Base-by-base conservation (phyloP, 2,888 invertebrate genomes). In the Phanerotoma sp. region DNA sequence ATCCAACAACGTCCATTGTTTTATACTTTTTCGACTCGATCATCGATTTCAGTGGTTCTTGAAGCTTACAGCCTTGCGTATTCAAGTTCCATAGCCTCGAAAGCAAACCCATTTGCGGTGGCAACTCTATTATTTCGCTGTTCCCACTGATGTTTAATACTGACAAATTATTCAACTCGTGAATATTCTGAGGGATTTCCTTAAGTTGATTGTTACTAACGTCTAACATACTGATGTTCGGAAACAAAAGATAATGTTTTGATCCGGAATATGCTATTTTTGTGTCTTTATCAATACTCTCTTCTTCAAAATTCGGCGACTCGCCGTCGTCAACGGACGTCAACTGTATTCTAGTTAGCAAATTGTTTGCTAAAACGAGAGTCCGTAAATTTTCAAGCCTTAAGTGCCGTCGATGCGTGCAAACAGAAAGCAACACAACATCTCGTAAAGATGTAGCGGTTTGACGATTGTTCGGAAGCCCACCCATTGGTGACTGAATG, bases 1-100 rank as follows among this genome's bases (percentile, higher is more conserved):
- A 98, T 0, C 91, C 93, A 42, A 98, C 88, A 20, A 92, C 87
- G 74, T 98, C 97, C 85, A 93, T 92, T 1, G 97, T 96, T 80
- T 95, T 95, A 77, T 93, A 94, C 64, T 93, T 89, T 67, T 96
- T 96, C 55, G 91, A 88, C 46, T 91, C 89, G 56, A 97, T 88
- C 92, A 96, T 95, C 0, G 91, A 87, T 58, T 87, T 87, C 0
- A 96, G 79, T 0, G 96, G 96, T 72, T 96, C 96, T 67, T 88
- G 87, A 10, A 96, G 80, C 21, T 86, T 83, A 71, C 98, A 98
- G 3, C 94, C 94, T 38, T 88, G 84, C 3, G 96, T 91, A 77
- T 93, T 95, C 33, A 99, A 80, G 79, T 96, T 97, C 97, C 98
- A 98, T 33, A 99, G 82, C n/a, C 95, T 86, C 1, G 91, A 89